A percentile compares a stretch with the other conserved stretches of the same genome.
Evolutionary conservation across 2,113 vertebrate genomes (phyloP).

Genomic region (Procavia capensis): DNA sequence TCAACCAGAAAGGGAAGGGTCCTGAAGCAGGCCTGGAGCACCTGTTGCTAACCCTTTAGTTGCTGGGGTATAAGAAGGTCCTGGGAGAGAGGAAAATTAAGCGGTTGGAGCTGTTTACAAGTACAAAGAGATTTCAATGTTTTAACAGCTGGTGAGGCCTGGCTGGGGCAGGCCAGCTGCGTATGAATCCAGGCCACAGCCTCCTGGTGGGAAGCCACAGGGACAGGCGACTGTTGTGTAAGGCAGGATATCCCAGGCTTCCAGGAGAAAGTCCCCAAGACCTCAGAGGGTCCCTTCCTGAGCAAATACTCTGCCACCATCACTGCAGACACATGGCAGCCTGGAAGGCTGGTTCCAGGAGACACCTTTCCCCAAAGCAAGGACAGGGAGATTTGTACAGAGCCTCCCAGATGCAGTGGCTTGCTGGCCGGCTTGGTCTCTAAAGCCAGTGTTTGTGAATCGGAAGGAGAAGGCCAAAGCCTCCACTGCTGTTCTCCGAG

Average conservation of each 20-base stretch:
- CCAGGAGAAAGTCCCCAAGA: neutral
- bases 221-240: neutral
- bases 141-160: neutral
- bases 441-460: conserved; percentile 23
- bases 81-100: neutral
- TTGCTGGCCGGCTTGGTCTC: conserved; percentile 35
- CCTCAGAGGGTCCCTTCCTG: neutral
- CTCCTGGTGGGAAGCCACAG: neutral
- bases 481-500: conserved; percentile 57
- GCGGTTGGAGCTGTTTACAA: neutral
- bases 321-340: neutral
- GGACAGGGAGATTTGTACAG: conserved; percentile 40
- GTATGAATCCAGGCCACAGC: neutral
- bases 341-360: neutral
- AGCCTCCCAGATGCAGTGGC: neutral
- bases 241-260: neutral
- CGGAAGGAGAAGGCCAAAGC: neutral
- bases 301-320: neutral
- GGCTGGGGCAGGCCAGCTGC: neutral
- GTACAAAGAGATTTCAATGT: neutral
- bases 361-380: neutral
- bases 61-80: neutral
- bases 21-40: neutral
- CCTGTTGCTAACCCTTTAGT: conserved; percentile 42
- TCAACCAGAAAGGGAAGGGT: neutral